A percentile compares a stretch with the other conserved stretches of the same genome.
phyloP scores from a whole-genome alignment of 2,113 vertebrate genomes.

The Clinocottus analis region DNA sequence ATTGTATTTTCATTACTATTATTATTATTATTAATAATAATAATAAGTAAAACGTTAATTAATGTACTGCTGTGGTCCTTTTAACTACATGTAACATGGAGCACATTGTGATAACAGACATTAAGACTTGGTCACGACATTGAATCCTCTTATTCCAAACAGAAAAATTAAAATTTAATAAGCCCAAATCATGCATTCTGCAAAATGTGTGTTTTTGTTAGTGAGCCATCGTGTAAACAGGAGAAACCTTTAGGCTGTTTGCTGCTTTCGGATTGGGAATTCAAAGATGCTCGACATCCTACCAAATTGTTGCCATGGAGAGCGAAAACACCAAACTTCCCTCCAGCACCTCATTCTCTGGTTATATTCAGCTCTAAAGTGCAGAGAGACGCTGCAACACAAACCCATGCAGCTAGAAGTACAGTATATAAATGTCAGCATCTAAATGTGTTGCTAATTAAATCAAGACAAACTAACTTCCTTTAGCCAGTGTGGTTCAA shows the following conservation, averaged over 20 bases:
- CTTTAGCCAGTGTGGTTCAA: slow-evolving; percentile 36
- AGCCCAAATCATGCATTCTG: not conserved
- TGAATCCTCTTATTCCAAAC: not conserved
- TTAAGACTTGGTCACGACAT: not conserved
- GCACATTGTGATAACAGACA: not conserved
- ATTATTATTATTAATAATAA: no score
- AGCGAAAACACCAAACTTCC: slow-evolving; percentile 38
- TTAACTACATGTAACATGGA: not conserved
- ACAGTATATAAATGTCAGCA: slow-evolving; percentile 18
- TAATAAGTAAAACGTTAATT: not conserved
- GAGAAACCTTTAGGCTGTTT: slow-evolving; percentile 48
- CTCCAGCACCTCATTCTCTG: slow-evolving; percentile 19
- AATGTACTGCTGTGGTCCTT: not conserved
- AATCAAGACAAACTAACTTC: slow-evolving; percentile 27
- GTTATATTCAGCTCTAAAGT: not conserved
- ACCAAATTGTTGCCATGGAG: slow-evolving; percentile 36
- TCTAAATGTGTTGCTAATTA: slow-evolving; percentile 34
- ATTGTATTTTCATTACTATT: not conserved
- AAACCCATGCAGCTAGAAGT: slow-evolving; percentile 4
- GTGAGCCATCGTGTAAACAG: slow-evolving; percentile 34
- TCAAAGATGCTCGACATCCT: slow-evolving; percentile 41
- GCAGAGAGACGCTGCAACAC: not conserved
- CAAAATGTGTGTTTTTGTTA: slow-evolving; percentile 11
- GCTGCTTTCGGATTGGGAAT: slow-evolving; percentile 39
- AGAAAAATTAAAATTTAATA: not conserved